Percentiles rank a stretch among this genome's conserved stretches.
Conservation (phyloP, 2,888 invertebrate species). For the Hydroisotoma schaefferi region DNA sequence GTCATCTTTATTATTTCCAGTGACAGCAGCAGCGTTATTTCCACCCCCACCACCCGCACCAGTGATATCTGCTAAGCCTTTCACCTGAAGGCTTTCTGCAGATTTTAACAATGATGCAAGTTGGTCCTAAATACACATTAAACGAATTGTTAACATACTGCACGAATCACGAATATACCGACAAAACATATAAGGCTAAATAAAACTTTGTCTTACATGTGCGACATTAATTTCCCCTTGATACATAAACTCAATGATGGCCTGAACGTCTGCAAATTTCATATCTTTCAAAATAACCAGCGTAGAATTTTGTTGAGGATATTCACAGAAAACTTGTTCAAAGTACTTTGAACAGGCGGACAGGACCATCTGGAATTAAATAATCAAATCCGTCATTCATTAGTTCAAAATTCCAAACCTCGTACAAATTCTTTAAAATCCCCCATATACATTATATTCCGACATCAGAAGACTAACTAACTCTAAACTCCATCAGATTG, state of each 20-base stretch:
- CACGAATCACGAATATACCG: neutral
- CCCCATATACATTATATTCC: no score
- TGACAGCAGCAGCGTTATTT: constrained; percentile 49
- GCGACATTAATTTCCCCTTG: constrained; percentile 93
- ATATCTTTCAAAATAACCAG: constrained; percentile 86
- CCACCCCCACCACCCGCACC: constrained; percentile 65
- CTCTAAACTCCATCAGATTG: no score
- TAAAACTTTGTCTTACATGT: constrained; percentile 75
- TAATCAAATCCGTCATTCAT: no score
- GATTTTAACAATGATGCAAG: constrained; percentile 82
- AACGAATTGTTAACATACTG: no score
- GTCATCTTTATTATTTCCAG: constrained; percentile 48
- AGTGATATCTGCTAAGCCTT: constrained; percentile 84
- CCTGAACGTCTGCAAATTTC: constrained; percentile 82
- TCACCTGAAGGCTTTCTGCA: constrained; percentile 85
- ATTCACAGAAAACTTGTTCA: constrained; percentile 77
- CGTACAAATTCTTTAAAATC: no score
- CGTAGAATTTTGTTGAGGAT: constrained; percentile 70
- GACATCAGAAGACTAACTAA: no score
- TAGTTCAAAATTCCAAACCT: no score
- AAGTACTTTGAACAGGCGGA: constrained; percentile 91
- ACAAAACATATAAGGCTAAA: neutral
- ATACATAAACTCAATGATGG: constrained; percentile 91
- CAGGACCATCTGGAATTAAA: constrained; percentile 72
- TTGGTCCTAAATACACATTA: constrained; percentile 62